Evolutionary conservation across 2,797 vertebrate species (phyloP).

Genomic region (Lepus oiostolus): DNA sequence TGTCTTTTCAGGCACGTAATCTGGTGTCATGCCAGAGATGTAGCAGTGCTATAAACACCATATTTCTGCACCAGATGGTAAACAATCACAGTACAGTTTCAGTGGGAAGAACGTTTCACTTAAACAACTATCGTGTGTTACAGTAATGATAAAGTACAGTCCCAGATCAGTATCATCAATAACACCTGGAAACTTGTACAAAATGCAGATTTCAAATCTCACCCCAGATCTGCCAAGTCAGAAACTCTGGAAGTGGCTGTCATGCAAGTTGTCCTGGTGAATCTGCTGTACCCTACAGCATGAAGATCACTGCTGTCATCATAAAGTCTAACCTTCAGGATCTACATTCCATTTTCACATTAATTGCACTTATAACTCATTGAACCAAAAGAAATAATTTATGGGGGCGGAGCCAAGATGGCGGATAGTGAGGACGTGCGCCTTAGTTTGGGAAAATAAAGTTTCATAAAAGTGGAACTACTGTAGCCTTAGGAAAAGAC

Average conservation of each 20-base stretch:
- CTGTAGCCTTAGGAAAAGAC: too few species aligned
- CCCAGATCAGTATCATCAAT: neutral
- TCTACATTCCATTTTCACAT: neutral
- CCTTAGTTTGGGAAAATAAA: too few species aligned
- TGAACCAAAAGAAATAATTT: neutral
- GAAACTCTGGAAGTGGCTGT: neutral
- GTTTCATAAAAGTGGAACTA: too few species aligned
- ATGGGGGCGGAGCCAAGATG: too few species aligned
- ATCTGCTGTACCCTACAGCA: neutral
- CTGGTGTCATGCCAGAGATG: constrained; percentile 12
- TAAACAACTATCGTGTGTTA: neutral
- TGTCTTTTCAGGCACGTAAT: neutral
- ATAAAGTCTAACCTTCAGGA: neutral
- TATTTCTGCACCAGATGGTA: neutral
- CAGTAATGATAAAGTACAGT: neutral
- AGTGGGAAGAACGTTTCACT: neutral
- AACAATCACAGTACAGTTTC: neutral
- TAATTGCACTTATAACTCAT: neutral
- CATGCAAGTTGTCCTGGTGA: neutral
- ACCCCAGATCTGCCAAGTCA: neutral
- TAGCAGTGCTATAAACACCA: neutral
- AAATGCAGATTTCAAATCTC: neutral
- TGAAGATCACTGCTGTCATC: neutral
- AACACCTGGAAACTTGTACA: neutral
- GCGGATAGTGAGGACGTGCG: too few species aligned